Evolutionary conservation across 2,888 invertebrate species (phyloP).

Genomic region (Melanostoma mellinum): DNA sequence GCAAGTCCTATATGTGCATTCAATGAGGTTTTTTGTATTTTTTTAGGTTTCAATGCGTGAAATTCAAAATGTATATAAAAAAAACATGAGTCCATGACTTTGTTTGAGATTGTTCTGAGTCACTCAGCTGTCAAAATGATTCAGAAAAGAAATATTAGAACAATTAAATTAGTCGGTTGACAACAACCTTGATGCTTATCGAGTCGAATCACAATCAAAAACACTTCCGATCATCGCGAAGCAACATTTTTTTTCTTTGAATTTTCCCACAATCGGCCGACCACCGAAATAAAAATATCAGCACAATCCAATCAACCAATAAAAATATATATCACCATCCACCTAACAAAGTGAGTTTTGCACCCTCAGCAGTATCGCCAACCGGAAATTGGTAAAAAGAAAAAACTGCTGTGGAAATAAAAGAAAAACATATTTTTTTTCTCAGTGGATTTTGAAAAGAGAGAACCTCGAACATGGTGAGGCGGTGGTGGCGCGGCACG

Average conservation of each 20-base stretch:
- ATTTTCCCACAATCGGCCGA: constrained; percentile 18
- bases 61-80: too few species aligned
- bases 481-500: constrained; percentile 5
- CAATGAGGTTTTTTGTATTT: too few species aligned
- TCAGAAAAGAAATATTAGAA: too few species aligned
- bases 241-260: constrained; percentile 37
- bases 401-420: constrained; percentile 40
- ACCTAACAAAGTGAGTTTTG: constrained; percentile 54
- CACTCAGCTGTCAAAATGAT: too few species aligned
- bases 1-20: too few species aligned
- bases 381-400: constrained; percentile 61
- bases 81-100: too few species aligned
- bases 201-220: constrained; percentile 19
- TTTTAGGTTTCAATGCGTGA: too few species aligned
- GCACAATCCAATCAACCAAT: constrained; percentile 64
- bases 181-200: not conserved
- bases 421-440: constrained; percentile 42
- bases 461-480: constrained; percentile 25
- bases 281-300: constrained; percentile 24
- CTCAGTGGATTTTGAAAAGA: constrained; percentile 52
- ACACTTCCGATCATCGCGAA: constrained; percentile 26
- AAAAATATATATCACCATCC: constrained; percentile 46
- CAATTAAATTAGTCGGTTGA: too few species aligned
- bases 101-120: too few species aligned
- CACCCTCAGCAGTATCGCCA: constrained; percentile 57